Percentiles rank a stretch among this genome's conserved stretches.
Evolutionary conservation across 2,113 vertebrate genomes (phyloP).

Genomic region (Hoplias malabaricus): DNA sequence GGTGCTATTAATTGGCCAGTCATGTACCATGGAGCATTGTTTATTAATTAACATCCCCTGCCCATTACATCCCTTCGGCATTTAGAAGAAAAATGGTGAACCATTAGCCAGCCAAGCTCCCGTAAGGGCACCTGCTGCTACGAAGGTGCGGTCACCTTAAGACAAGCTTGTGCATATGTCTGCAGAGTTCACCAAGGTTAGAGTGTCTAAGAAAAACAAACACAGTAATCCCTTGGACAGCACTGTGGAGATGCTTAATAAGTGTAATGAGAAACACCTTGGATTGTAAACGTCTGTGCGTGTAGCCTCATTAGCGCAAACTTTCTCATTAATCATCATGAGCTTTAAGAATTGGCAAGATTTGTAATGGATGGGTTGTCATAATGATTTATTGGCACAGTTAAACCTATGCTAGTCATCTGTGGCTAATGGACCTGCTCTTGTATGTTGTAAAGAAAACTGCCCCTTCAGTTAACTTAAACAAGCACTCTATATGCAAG

Average conservation of each 20-base stretch:
- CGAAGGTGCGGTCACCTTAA: not conserved
- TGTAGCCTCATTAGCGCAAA: conserved; percentile 10
- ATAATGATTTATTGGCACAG: conserved; percentile 38
- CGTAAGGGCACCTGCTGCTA: conserved; percentile 49
- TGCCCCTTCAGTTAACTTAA: not conserved
- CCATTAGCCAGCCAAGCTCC: conserved; percentile 56
- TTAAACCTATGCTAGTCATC: conserved; percentile 13
- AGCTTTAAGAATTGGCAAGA: conserved; percentile 28
- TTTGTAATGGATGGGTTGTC: conserved; percentile 36
- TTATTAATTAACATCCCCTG: conserved; percentile 71
- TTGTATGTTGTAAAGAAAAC: not conserved
- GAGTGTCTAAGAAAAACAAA: not conserved
- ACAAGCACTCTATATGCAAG: too few species aligned
- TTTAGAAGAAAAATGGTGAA: conserved; percentile 62
- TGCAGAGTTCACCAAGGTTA: not conserved
- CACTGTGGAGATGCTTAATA: conserved; percentile 1
- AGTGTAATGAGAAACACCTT: conserved; percentile 27
- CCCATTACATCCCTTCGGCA: conserved; percentile 63
- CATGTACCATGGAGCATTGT: conserved; percentile 59
- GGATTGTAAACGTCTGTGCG: conserved; percentile 16
- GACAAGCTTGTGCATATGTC: not conserved
- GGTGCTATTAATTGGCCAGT: conserved; percentile 67
- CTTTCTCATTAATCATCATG: conserved; percentile 34
- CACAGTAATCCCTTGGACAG: conserved; percentile 5
- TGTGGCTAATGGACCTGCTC: conserved; percentile 4